Evolutionary conservation across 2,797 vertebrate species (phyloP).

Genomic region (Cynopterus sphinx): DNA sequence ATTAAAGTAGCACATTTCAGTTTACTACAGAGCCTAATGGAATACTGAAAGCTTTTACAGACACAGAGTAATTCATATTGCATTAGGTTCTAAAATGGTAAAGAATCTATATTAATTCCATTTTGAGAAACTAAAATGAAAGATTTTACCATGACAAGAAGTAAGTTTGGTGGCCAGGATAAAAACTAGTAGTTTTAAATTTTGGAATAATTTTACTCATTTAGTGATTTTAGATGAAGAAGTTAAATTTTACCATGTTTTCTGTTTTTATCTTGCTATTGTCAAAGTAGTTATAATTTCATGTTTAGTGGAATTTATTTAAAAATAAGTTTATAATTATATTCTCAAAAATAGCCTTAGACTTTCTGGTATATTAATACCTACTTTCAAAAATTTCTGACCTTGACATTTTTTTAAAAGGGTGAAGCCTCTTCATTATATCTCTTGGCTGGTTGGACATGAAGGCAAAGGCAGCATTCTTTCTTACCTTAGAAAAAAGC

Average conservation of each 20-base stretch:
- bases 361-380: constrained; percentile 44
- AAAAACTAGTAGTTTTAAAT: constrained; percentile 7
- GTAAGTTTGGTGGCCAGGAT: constrained; percentile 10
- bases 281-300: constrained; percentile 44
- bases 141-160: neutral
- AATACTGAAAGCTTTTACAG: constrained; percentile 1
- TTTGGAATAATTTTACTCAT: constrained; percentile 16
- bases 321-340: constrained; percentile 36
- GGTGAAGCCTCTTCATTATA: constrained; percentile 97
- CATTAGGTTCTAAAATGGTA: constrained; percentile 35
- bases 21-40: neutral
- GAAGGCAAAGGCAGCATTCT: constrained; percentile 97
- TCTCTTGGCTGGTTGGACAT: constrained; percentile 97
- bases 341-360: constrained; percentile 33
- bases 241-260: neutral
- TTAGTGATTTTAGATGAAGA: constrained; percentile 32
- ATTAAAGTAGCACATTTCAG: neutral
- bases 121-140: constrained; percentile 34
- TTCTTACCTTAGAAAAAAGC: constrained; percentile 95
- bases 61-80: neutral
- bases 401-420: constrained; percentile 81
- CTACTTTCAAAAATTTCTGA: constrained; percentile 46
- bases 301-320: neutral
- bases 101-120: neutral
- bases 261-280: constrained; percentile 41